Evolutionary conservation across 2,888 invertebrate species (phyloP).

Genomic region (Drosophila phalerata): DNA sequence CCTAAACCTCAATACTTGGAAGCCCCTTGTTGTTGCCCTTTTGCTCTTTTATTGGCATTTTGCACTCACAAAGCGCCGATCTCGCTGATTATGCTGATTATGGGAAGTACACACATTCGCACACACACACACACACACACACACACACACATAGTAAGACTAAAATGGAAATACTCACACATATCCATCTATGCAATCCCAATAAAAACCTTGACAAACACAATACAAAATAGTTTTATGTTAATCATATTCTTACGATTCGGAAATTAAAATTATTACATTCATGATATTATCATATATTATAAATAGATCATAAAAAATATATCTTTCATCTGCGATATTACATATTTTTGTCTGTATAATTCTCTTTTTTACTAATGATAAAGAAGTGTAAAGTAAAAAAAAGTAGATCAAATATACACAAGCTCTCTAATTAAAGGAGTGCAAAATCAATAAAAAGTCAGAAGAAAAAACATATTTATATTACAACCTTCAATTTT

Average conservation of each 20-base stretch:
- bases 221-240: slow-evolving; percentile 7
- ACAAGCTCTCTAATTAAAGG: too few relatives aligned
- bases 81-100: slow-evolving; percentile 77
- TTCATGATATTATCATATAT: too few relatives aligned
- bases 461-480: too few relatives aligned
- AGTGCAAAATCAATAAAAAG: too few relatives aligned
- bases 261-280: not conserved
- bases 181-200: slow-evolving; percentile 6
- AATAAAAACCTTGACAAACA: slow-evolving; percentile 2
- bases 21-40: slow-evolving; percentile 45
- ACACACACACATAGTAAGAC: not conserved
- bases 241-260: not conserved
- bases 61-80: slow-evolving; percentile 79
- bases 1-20: slow-evolving; percentile 62
- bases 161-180: not conserved
- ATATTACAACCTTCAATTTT: too few relatives aligned
- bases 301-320: too few relatives aligned
- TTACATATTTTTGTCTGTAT: too few relatives aligned
- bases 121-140: slow-evolving; percentile 4
- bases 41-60: slow-evolving; percentile 72
- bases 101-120: slow-evolving; percentile 57
- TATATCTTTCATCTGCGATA: too few relatives aligned
- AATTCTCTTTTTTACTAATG: too few relatives aligned
- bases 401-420: too few relatives aligned
- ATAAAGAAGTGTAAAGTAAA: too few relatives aligned